Evolutionary conservation across 2,797 vertebrate genomes (phyloP), one percentile per base, ranked within the genome.

Genomic region (Protonibea diacanthus): DNA sequence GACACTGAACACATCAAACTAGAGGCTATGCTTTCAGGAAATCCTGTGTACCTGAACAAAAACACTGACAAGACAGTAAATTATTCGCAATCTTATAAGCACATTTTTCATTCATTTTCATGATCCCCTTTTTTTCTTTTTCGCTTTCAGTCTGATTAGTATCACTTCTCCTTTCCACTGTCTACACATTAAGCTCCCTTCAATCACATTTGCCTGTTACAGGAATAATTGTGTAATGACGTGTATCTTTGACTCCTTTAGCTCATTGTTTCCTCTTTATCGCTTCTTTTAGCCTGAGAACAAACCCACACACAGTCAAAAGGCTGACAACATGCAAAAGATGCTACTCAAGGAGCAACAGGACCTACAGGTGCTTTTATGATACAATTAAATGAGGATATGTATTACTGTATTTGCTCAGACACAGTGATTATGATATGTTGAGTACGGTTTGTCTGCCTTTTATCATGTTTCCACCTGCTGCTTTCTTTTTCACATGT

Each of bases 321-420:
- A 95, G 83, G 94, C 95, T 76, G 95, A 96, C 83, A 92, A 94
- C 78, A 88, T 96, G 82, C 95, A 93, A 69, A 96, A 95, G 90
- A 96, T 78, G 71, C 13, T 82, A 6, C 71, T 92, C 77, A 96
- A 95, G 68, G 95, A 96, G 89, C 95, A 95, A 73, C 95, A 96
- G 70, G 94, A 95, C 25, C 87, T 96, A 38, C 96, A 96, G 96
- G 97, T 90, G 1, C 6, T 63, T 76, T 44, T 61, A 0, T 45
- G 5, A 23, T 13, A 21, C 10, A 18, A 0, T 38, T 2, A 38
- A 12, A 47, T 17, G 5, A 12, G 63, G 8, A 59, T 42, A 42
- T 23, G 21, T 1, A 60, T 12, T 20, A 8, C 25, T 51, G 4
- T 49, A 1, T 59, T 53, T 60, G 3, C 23, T 52, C 9, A 14